These are phyloP conservation scores for Caranx melampygus DNA, from an alignment of 2,113 vertebrate genomes.

Conservation along the genomic window DNA sequence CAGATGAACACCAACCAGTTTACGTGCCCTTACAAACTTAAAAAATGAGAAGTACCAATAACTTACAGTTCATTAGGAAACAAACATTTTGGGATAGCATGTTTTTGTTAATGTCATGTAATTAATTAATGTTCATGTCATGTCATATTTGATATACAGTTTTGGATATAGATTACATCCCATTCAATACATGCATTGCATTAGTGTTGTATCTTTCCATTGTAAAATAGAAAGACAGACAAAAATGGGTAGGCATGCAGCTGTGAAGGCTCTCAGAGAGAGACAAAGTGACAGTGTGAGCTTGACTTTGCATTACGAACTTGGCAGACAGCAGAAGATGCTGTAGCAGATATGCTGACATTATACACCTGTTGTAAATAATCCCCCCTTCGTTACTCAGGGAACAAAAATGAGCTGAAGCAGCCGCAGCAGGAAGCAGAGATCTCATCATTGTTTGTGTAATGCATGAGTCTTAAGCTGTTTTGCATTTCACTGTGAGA, in stretches of 20 bases:
- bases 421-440: constrained; percentile 40
- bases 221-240: neutral
- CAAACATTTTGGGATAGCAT: neutral
- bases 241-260: neutral
- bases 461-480: constrained; percentile 4
- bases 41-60: constrained; percentile 1
- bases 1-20: constrained; percentile 26
- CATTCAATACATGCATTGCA: neutral
- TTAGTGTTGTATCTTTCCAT: neutral
- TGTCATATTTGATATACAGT: neutral
- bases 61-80: neutral
- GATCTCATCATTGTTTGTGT: constrained; percentile 21
- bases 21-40: neutral
- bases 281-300: constrained; percentile 10
- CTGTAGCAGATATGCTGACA: constrained; percentile 54
- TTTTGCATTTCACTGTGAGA: constrained; percentile 27
- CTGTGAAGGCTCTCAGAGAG: constrained; percentile 5
- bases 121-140: too few relatives aligned
- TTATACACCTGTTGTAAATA: constrained; percentile 62
- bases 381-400: constrained; percentile 60
- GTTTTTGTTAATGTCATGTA: neutral
- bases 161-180: neutral
- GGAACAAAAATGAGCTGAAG: constrained; percentile 58
- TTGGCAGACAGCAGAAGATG: constrained; percentile 40
- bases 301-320: constrained; percentile 32